Percentiles rank a stretch among this genome's conserved stretches.
These are phyloP conservation scores for Xylocampa areola DNA, from an alignment of 2,888 invertebrate species.

Conservation along the genomic window DNA sequence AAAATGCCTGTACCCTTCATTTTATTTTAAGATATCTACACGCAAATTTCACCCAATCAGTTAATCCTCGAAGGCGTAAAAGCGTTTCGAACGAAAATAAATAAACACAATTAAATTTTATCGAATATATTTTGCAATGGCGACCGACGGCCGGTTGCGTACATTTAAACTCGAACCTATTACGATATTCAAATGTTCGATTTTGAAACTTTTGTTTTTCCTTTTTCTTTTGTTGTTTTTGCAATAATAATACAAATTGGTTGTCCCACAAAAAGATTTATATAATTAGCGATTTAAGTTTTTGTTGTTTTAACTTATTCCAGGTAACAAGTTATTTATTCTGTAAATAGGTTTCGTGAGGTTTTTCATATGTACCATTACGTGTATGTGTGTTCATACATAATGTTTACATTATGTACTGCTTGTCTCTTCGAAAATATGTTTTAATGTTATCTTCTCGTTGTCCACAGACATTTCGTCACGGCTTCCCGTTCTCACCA, in stretches of 20 bases:
- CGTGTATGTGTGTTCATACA: no score
- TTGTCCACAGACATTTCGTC: slow-evolving; percentile 96
- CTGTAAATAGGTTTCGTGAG: no score
- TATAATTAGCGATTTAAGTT: no score
- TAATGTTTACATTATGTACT: no score
- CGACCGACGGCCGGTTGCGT: slow-evolving; percentile 6
- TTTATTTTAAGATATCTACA: slow-evolving; percentile 36
- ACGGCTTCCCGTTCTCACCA: slow-evolving; percentile 99
- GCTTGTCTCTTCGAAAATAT: neutral
- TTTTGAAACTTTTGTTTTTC: slow-evolving; percentile 10
- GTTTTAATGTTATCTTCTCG: slow-evolving; percentile 12
- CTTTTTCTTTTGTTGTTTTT: no score
- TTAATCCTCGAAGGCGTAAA: slow-evolving; percentile 36
- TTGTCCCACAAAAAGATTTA: neutral
- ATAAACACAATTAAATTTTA: slow-evolving; percentile 30
- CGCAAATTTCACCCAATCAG: slow-evolving; percentile 20
- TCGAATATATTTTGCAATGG: slow-evolving; percentile 18
- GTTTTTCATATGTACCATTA: no score
- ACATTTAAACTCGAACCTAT: slow-evolving; percentile 31
- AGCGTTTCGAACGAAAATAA: slow-evolving; percentile 29
- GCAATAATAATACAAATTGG: no score
- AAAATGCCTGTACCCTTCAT: slow-evolving; percentile 24
- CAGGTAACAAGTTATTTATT: no score
- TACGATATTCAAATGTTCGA: slow-evolving; percentile 9
- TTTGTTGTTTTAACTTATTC: no score